These are phyloP conservation scores for Heloderma charlesbogerti DNA, from an alignment of 2,113 vertebrate genomes.

Conservation along the genomic window DNA sequence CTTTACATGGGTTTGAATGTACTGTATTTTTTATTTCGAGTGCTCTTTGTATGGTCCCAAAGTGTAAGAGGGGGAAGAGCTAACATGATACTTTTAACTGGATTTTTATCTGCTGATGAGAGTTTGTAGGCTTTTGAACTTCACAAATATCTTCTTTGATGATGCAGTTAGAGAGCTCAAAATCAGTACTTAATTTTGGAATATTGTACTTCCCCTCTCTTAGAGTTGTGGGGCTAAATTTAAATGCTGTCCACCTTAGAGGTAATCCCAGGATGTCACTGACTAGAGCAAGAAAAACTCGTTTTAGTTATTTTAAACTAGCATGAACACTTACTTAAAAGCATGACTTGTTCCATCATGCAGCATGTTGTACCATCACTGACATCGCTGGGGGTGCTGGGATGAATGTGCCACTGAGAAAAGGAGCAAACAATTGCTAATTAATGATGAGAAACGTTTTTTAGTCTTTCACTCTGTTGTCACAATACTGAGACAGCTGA, in stretches of 20 bases:
- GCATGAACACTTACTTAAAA: constrained; percentile 47
- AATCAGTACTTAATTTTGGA: constrained; percentile 8
- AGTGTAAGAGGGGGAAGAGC: not conserved
- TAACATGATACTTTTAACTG: not conserved
- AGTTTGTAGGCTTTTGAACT: not conserved
- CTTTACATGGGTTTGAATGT: constrained; percentile 2
- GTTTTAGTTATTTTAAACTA: constrained; percentile 40
- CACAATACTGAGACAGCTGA: too few relatives aligned
- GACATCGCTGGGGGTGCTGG: not conserved
- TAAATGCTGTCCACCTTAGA: constrained; percentile 30
- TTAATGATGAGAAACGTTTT: not conserved
- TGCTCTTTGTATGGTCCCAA: not conserved
- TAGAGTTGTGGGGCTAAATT: not conserved
- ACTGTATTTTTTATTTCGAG: not conserved
- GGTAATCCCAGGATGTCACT: constrained; percentile 6
- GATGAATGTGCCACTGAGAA: not conserved
- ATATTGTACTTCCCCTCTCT: not conserved
- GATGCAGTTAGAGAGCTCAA: not conserved
- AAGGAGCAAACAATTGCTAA: not conserved
- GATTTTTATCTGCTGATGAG: not conserved
- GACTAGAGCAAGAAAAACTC: constrained; percentile 35
- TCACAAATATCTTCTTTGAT: not conserved
- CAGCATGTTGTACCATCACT: not conserved
- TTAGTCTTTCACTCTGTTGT: not conserved
- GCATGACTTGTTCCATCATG: constrained; percentile 15